Base-by-base conservation (phyloP, 1,140 invertebrate species). In the Adoxophyes honmai region DNA sequence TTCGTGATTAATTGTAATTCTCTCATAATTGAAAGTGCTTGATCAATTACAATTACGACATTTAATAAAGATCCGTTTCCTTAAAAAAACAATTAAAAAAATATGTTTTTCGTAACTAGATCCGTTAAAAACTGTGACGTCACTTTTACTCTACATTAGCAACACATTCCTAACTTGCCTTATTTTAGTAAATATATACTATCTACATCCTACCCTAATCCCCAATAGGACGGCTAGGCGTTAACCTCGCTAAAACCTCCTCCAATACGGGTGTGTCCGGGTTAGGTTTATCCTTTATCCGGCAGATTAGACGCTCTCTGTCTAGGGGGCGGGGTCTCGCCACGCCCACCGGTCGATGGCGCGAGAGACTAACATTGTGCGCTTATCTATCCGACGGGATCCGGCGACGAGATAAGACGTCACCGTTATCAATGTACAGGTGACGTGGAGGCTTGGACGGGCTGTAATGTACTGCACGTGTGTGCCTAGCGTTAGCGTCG, bases 311-410 rank as follows among this genome's bases (percentile, higher is more conserved):
- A 63, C 73, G 72, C 61, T 76, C 74, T 81, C 75, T 73, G 71
- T 73, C 77, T 73, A 60, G 56, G 66, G 77, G 81, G 81, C 80
- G 80, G 79, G 81, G 73, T 73, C 70, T 38, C 16, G 70, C 75
- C 81, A 84, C 81, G 84, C 84, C 84, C 68, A 78, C 81, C 82
- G 84, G 81, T 87, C 84, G 82, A 87, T 87, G 65, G 70, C 64
- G 62, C 59, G 67, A 75, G 70, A 28, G 21, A 28, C 21, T 28
- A 28, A 6, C 77, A 85, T 74, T 75, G 78, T 71, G 63, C 75
- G 70, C 79, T 78, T 85, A 85, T 84, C 81, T 81, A 75, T 76
- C 74, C 67, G 78, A 80, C 78, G 78, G 71, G 78, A 84, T 84
- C 79, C 83, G 78, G 70, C 66, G 63, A 62, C 70, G 74, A 77